phyloP scores from a whole-genome alignment of 2,113 vertebrate genomes.

The Anseranas semipalmata region DNA sequence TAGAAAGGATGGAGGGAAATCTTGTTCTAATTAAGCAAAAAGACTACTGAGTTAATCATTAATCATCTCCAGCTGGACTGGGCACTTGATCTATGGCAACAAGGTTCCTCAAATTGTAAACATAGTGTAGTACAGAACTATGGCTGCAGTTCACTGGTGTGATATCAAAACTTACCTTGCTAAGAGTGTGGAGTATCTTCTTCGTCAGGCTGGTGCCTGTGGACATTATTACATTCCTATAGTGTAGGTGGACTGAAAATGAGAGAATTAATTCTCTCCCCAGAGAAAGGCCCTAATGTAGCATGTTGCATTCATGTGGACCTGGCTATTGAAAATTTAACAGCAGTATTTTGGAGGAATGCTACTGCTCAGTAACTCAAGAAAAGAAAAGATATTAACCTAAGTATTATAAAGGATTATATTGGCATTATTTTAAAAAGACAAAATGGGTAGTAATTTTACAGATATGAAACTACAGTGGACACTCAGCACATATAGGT shows the following conservation, averaged over 20 bases:
- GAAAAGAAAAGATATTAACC: background rate
- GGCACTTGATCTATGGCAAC: background rate
- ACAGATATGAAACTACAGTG: background rate
- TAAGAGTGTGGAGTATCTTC: background rate
- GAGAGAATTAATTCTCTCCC: background rate
- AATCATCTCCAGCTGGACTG: background rate
- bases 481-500: background rate
- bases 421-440: background rate
- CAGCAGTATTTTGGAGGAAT: background rate
- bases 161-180: background rate
- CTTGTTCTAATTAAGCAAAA: background rate
- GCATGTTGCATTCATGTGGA: background rate
- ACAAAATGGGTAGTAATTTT: background rate
- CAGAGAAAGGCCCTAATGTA: background rate
- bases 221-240: background rate
- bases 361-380: background rate
- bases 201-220: background rate
- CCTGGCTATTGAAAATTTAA: background rate
- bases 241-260: background rate
- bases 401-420: background rate
- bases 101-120: background rate
- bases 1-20: background rate
- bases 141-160: background rate
- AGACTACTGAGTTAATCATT: background rate
- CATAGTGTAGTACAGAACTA: background rate